Evolutionary conservation across 2,888 invertebrate genomes (phyloP).

Genomic region (Cremastinae sp.): DNA sequence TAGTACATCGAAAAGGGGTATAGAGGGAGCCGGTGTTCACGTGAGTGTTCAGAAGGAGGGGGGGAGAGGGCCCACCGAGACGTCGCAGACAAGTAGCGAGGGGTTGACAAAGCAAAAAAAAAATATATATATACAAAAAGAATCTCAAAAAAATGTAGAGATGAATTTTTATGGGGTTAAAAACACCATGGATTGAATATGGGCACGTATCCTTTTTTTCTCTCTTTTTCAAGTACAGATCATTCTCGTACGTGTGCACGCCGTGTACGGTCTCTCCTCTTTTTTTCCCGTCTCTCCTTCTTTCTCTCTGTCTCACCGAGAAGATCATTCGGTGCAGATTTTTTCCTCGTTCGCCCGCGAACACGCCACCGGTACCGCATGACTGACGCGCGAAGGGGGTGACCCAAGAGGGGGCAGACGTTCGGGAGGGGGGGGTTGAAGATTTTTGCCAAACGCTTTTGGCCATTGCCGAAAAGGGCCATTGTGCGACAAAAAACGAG

Average conservation of each 20-base stretch:
- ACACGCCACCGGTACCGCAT: slow-evolving; percentile 45
- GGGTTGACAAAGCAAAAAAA: slow-evolving; percentile 58
- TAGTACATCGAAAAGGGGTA: slow-evolving; percentile 65
- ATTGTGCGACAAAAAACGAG: slow-evolving; percentile 71
- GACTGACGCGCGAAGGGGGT: slow-evolving; percentile 48
- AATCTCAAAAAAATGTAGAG: slow-evolving; percentile 31
- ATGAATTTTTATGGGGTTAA: slow-evolving; percentile 43
- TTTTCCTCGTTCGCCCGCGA: slow-evolving; percentile 33
- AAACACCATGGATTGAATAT: slow-evolving; percentile 18
- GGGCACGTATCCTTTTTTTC: slow-evolving; percentile 37
- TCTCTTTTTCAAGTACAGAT: slow-evolving; percentile 8
- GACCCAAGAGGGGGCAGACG: slow-evolving; percentile 2
- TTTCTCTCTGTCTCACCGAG: slow-evolving; percentile 19
- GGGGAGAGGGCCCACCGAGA: slow-evolving; percentile 47
- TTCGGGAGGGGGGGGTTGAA: slow-evolving; percentile 22
- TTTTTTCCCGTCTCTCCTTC: too few relatives aligned
- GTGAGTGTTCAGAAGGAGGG: slow-evolving; percentile 5
- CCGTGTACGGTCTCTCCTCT: too few relatives aligned
- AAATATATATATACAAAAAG: too few relatives aligned
- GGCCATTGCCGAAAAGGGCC: slow-evolving; percentile 58
- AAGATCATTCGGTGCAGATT: slow-evolving; percentile 44
- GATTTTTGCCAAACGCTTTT: slow-evolving; percentile 28
- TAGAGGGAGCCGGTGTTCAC: slow-evolving; percentile 26
- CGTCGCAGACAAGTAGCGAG: slow-evolving; percentile 60
- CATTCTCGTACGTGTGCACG: too few relatives aligned